Conservation (phyloP, 2,888 invertebrate genomes). For the Rhagonycha lutea region DNA sequence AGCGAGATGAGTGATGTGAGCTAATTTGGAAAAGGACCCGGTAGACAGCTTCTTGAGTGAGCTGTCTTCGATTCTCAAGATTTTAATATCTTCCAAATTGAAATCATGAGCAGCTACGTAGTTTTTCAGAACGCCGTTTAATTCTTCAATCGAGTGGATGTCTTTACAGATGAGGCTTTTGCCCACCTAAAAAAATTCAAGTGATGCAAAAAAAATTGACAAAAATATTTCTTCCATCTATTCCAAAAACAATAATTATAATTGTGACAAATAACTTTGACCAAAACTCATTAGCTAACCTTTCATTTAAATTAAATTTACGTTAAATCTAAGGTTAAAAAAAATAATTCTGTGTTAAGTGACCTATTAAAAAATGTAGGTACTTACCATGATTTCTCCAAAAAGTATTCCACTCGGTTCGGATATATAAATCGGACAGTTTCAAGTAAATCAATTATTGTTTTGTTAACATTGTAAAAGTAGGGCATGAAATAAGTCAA, state of each 20-base stretch:
- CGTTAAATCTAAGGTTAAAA: neutral
- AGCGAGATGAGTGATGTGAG: neutral
- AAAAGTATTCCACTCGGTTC: neutral
- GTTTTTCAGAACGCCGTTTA: neutral
- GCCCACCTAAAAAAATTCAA: neutral
- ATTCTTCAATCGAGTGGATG: neutral
- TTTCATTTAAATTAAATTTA: too few species aligned
- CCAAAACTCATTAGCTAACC: too few species aligned
- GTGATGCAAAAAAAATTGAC: too few species aligned
- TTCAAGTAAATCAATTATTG: neutral
- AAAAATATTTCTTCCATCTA: too few species aligned
- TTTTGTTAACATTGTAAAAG: neutral
- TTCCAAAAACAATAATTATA: too few species aligned
- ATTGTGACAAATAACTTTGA: too few species aligned
- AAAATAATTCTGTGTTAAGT: neutral
- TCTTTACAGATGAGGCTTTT: neutral
- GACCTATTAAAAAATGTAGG: neutral
- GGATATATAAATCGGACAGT: neutral
- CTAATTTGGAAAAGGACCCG: neutral
- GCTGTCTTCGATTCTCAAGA: neutral
- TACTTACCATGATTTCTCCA: neutral
- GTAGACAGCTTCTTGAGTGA: neutral
- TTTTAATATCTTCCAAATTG: neutral
- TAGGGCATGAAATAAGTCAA: neutral
- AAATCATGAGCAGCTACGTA: neutral